phyloP scores from a whole-genome alignment of 2,888 invertebrate genomes.

The Resseliella maxima region DNA sequence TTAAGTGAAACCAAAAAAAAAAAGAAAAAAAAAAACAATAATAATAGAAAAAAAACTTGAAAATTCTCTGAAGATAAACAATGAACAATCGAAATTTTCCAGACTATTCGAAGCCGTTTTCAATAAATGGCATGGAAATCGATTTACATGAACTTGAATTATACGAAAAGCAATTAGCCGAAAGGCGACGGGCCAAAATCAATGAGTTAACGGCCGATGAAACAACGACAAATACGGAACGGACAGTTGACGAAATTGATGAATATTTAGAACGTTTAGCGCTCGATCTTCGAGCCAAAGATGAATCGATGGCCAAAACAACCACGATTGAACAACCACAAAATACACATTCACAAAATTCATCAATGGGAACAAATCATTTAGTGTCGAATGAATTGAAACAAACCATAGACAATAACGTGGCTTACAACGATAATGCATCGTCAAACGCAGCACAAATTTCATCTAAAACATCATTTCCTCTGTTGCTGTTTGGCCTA shows the following conservation, averaged over 20 bases:
- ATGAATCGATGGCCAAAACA: background rate
- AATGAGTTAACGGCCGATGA: background rate
- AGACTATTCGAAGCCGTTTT: slow-evolving; percentile 56
- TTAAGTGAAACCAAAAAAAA: background rate
- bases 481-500: slow-evolving; percentile 66
- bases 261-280: slow-evolving; percentile 65
- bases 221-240: background rate
- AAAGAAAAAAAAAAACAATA: slow-evolving; percentile 32
- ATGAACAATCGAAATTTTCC: slow-evolving; percentile 46
- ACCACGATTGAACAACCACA: background rate
- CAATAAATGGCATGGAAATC: slow-evolving; percentile 67
- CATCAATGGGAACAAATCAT: background rate
- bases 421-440: background rate
- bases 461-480: slow-evolving; percentile 61
- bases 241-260: slow-evolving; percentile 65
- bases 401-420: background rate
- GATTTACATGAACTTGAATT: slow-evolving; percentile 67
- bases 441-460: background rate
- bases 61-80: slow-evolving; percentile 49
- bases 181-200: slow-evolving; percentile 61
- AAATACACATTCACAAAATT: background rate
- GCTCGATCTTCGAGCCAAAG: slow-evolving; percentile 55
- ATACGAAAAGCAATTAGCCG: slow-evolving; percentile 64
- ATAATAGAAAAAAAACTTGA: background rate
- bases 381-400: background rate